Conservation (phyloP, 1,140 invertebrate genomes). For the Drosophila biarmipes region DNA sequence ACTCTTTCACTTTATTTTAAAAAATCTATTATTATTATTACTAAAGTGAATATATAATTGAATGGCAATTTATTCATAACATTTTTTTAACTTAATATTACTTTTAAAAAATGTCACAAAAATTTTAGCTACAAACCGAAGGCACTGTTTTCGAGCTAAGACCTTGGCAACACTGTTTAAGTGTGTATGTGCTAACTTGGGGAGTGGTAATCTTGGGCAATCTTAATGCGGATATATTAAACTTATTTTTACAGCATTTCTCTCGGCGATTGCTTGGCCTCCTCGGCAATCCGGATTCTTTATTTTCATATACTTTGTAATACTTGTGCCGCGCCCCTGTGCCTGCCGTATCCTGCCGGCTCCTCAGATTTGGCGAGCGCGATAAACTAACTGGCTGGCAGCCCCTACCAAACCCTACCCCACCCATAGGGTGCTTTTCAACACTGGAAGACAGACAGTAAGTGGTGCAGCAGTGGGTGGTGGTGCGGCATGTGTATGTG, state of each 20-base stretch:
- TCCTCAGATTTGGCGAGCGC: slow-evolving; percentile 67
- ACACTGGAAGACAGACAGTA: slow-evolving; percentile 44
- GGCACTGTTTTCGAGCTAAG: not conserved
- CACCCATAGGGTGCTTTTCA: slow-evolving; percentile 48
- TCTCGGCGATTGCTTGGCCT: slow-evolving; percentile 17
- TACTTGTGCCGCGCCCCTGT: slow-evolving; percentile 31
- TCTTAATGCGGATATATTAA: slow-evolving; percentile 82
- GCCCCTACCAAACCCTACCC: slow-evolving; percentile 5
- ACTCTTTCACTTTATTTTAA: no score
- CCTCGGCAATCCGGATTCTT: slow-evolving; percentile 55
- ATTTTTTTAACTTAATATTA: no score
- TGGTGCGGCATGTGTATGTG: slow-evolving; percentile 29
- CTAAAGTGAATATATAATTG: no score
- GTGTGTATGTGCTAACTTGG: slow-evolving; percentile 1
- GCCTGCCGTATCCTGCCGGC: slow-evolving; percentile 51
- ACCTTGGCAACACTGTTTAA: not conserved
- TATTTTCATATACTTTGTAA: slow-evolving; percentile 62
- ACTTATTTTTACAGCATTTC: slow-evolving; percentile 77
- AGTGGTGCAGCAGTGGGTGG: slow-evolving; percentile 16
- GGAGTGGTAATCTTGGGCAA: slow-evolving; percentile 46
- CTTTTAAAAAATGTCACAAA: no score
- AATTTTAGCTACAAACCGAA: not conserved
- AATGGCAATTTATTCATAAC: no score
- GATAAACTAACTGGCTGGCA: slow-evolving; percentile 61
- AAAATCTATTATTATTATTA: no score